Conservation (phyloP, 1,140 invertebrate genomes). For the Orchestia grillus region DNA sequence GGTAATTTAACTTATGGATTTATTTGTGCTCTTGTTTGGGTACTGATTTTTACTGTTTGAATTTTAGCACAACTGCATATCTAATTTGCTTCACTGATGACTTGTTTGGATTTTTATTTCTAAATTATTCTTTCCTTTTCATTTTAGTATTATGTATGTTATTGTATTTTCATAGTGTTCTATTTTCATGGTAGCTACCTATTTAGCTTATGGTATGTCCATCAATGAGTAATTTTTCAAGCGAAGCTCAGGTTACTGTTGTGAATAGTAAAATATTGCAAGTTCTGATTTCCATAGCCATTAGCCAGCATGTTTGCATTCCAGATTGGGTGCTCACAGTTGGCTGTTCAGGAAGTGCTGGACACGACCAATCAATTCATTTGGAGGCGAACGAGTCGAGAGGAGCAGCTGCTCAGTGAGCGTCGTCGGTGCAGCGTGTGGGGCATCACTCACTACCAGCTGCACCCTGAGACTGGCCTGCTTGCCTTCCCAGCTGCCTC, state of each 20-base stretch:
- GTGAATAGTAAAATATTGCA: too few relatives aligned
- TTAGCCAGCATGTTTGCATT: neutral
- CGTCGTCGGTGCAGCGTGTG: conserved; percentile 89
- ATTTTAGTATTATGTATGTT: too few relatives aligned
- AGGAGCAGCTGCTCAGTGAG: conserved; percentile 92
- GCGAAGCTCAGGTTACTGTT: too few relatives aligned
- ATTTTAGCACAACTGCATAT: neutral
- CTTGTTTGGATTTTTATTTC: neutral
- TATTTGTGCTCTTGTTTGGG: neutral
- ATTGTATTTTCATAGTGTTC: too few relatives aligned
- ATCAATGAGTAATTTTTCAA: too few relatives aligned
- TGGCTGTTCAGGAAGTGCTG: conserved; percentile 65
- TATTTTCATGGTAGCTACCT: too few relatives aligned
- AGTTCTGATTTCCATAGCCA: neutral
- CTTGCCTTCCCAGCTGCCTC: conserved; percentile 92
- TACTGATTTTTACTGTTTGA: neutral
- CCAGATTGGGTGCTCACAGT: conserved; percentile 61
- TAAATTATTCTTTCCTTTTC: too few relatives aligned
- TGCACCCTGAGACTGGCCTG: conserved; percentile 83
- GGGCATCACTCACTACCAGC: conserved; percentile 94
- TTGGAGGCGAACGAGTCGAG: conserved; percentile 75
- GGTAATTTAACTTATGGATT: neutral
- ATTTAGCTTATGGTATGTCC: too few relatives aligned
- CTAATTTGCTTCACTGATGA: neutral
- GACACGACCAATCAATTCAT: conserved; percentile 63